phyloP scores from a whole-genome alignment of 2,888 invertebrate genomes.

The Epinotia brunnichana region DNA sequence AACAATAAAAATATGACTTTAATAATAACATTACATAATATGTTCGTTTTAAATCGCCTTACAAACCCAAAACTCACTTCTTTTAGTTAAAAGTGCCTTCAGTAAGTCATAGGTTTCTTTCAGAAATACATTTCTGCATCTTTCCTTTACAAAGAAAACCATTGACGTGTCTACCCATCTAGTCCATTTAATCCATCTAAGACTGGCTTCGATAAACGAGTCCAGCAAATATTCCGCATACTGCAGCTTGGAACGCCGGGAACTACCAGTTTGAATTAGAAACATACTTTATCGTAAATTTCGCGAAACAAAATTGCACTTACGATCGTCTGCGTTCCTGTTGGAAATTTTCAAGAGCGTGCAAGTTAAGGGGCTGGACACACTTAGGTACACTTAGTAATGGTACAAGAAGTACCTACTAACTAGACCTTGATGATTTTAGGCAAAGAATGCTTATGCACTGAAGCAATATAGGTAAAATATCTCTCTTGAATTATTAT shows the following conservation, averaged over 20 bases:
- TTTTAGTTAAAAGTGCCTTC: too few relatives aligned
- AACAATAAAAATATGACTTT: too few relatives aligned
- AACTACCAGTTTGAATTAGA: conserved; percentile 65
- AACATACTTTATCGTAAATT: conserved; percentile 68
- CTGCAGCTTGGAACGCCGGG: conserved; percentile 61
- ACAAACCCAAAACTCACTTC: too few relatives aligned
- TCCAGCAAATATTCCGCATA: conserved; percentile 61
- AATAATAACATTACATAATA: too few relatives aligned
- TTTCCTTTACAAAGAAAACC: not conserved
- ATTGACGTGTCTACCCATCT: conserved; percentile 3
- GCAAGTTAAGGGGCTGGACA: conserved; percentile 14
- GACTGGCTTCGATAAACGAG: conserved; percentile 55
- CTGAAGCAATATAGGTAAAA: not conserved
- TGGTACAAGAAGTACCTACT: not conserved
- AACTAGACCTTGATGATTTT: not conserved
- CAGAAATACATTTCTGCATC: too few relatives aligned
- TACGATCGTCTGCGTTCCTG: conserved; percentile 48
- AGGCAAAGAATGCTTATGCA: not conserved
- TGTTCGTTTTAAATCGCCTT: too few relatives aligned
- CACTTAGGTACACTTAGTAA: not conserved
- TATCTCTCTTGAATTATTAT: too few relatives aligned
- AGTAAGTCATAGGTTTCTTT: too few relatives aligned
- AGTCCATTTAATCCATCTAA: conserved; percentile 11
- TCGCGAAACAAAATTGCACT: conserved; percentile 61
- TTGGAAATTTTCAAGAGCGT: conserved; percentile 34